Base-by-base conservation (phyloP, 2,113 vertebrate species). In the Dromas ardeola region DNA sequence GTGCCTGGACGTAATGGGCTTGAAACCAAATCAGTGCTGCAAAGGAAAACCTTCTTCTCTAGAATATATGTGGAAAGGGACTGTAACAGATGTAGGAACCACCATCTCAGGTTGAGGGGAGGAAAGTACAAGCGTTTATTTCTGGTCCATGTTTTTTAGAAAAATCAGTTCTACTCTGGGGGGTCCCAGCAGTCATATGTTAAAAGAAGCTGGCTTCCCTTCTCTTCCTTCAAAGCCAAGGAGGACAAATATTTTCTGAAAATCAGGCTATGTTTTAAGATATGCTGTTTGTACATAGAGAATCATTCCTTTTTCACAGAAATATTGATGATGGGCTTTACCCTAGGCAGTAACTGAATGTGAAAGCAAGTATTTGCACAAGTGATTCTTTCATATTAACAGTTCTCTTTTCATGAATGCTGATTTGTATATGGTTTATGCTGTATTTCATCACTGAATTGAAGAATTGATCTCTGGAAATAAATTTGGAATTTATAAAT, bases 1-100 rank as follows among this genome's bases (percentile, higher is more conserved):
- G 32, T 93, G 65, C 59, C 21, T 86, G 23, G 20, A 26, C 86
- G n/a, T 86, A 80, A 88, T 76, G 84, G 79, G 45, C 84, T 87
- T 96, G 52, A 88, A 97, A 97, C 43, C 4, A 82, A 93, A 78
- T 58, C 55, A 83, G 8, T 90, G 85, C 43, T 95, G 71, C 74
- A 93, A 93, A 88, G 56, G 63, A 86, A 59, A 74, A 47, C 29
- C 15, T 82, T 58, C 10, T 34, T 78, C 40, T 58, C 34, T 76
- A 42, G 53, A 87, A 58, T 15, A 30, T 9, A 66, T 63, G 25
- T 45, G 19, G 32, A 79, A 87, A 73, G 55, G 5, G 13, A 67
- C 47, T 62, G 19, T 67, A 79, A 78, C 17, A 71, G 40, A 43
- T 69, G 49, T 45, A 77, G 36, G 25, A 86, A 7, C 22, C 32